A percentile compares a stretch with the other conserved stretches of the same genome.
phyloP scores from a whole-genome alignment of 2,888 invertebrate species.

The Heteromurus nitidus region DNA sequence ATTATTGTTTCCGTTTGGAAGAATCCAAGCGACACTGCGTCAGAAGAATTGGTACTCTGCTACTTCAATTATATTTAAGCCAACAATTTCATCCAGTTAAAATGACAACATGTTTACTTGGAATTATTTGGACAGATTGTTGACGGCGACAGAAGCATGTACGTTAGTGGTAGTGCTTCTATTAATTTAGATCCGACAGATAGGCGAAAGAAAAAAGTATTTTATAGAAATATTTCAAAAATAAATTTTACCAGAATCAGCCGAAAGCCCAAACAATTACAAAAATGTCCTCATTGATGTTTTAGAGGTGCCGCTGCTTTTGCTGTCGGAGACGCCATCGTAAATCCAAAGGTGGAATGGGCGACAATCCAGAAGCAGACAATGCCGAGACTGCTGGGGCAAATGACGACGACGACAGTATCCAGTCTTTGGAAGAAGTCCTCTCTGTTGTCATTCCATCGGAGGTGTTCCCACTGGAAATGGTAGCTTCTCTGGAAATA shows the following conservation, averaged over 20 bases:
- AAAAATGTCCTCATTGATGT: neutral
- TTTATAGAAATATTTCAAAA: neutral
- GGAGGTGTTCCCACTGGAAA: conserved; percentile 25
- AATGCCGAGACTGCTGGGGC: neutral
- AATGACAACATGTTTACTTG: neutral
- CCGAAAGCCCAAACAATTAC: no score
- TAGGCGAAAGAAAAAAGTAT: conserved; percentile 32
- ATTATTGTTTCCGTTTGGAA: neutral
- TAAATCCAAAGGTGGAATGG: conserved; percentile 7
- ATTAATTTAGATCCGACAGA: conserved; percentile 5
- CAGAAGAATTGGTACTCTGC: neutral
- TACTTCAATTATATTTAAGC: neutral
- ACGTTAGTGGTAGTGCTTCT: conserved; percentile 23
- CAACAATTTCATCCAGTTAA: neutral
- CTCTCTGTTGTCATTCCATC: conserved; percentile 27
- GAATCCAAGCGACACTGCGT: neutral
- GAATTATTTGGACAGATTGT: neutral
- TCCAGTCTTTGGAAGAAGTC: conserved; percentile 8
- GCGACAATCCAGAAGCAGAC: no score
- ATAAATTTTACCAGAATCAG: neutral
- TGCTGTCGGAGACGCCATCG: neutral
- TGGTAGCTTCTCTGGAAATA: conserved; percentile 25
- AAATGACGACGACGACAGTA: neutral
- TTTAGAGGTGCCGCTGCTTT: conserved; percentile 28
- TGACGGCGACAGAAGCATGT: neutral